A percentile compares a stretch with the other conserved stretches of the same genome.
Conservation (phyloP, 2,888 invertebrate genomes). For the Tipula confusa region DNA sequence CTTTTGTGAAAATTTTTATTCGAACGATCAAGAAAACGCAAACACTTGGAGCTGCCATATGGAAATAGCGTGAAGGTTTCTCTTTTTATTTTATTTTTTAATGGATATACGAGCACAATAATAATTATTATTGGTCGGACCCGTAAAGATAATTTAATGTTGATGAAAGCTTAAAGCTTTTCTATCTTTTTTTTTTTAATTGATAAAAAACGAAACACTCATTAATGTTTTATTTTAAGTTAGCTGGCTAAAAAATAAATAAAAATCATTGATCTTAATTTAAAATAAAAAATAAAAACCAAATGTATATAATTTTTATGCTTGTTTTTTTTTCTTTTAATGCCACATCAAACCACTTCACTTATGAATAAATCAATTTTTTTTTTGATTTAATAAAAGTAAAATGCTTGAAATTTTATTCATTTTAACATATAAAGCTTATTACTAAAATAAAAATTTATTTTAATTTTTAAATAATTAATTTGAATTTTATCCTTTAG, state of each 20-base stretch:
- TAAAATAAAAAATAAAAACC: not conserved
- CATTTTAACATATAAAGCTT: constrained; percentile 16
- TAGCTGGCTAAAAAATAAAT: not conserved
- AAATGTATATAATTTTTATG: not conserved
- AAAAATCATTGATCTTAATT: not conserved
- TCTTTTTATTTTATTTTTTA: not conserved
- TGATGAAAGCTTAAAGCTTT: not conserved
- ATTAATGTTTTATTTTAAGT: not conserved
- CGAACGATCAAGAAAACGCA: constrained; percentile 25
- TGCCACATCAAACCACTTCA: not conserved
- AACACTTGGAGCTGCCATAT: not conserved
- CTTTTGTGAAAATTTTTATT: not conserved
- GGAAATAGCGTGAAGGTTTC: not conserved
- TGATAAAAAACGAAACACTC: not conserved
- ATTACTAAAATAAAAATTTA: not conserved
- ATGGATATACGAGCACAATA: not conserved
- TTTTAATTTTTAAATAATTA: not conserved
- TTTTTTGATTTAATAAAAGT: not conserved
- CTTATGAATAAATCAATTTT: not conserved
- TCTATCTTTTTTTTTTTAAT: not conserved
- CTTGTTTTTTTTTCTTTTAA: not conserved
- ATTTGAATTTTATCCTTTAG: not conserved
- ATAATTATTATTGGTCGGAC: not conserved
- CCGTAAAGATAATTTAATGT: not conserved
- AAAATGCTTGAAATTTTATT: not conserved